Evolutionary conservation across 2,113 vertebrate species (phyloP).

Genomic region (Xenotilapia flavipinnis): DNA sequence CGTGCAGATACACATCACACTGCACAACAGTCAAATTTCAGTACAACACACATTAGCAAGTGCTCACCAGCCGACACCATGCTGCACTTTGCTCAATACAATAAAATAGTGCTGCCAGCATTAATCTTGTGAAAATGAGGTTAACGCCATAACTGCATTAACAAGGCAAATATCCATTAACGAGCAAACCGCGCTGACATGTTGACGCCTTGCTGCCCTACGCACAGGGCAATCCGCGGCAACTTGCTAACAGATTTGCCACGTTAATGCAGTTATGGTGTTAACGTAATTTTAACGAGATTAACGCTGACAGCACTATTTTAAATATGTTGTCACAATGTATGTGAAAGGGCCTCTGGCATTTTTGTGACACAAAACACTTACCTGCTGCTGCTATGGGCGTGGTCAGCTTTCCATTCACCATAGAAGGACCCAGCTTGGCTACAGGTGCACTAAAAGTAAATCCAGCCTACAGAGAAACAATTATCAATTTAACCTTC

Average conservation of each 20-base stretch:
- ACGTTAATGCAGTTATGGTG: not conserved
- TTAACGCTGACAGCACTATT: not conserved
- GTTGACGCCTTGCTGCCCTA: not conserved
- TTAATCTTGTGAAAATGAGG: not conserved
- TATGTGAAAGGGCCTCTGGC: not conserved
- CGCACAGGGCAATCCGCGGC: not conserved
- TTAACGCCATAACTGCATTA: not conserved
- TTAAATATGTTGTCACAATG: not conserved
- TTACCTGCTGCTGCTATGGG: slow-evolving; percentile 72
- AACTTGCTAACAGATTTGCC: not conserved
- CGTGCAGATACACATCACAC: not conserved
- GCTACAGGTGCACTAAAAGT: slow-evolving; percentile 91
- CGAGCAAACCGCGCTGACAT: accelerated
- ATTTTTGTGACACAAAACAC: not conserved
- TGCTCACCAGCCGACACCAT: not conserved
- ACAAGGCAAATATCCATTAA: not conserved
- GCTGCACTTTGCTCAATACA: not conserved
- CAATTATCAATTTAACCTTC: not conserved
- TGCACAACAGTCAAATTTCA: not conserved
- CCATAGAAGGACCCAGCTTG: slow-evolving; percentile 75
- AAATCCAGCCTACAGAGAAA: slow-evolving; percentile 77
- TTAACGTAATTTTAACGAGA: not conserved
- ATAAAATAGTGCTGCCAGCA: not conserved
- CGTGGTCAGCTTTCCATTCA: slow-evolving; percentile 65
- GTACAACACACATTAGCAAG: not conserved